Conservation (phyloP, 2,888 invertebrate species). For the Rotaria socialis region DNA sequence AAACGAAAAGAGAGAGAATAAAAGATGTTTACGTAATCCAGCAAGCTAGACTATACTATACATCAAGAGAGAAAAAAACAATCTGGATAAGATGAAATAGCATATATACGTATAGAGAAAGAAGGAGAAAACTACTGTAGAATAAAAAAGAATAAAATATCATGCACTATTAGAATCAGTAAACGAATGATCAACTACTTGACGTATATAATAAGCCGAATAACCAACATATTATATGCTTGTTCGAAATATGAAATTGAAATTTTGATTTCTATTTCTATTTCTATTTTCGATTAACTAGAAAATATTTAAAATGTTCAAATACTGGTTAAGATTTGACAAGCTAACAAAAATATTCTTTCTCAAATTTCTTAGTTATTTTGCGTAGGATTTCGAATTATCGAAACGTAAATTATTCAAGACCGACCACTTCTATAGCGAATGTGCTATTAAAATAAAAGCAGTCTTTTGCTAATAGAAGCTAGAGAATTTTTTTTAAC, state of each 20-base stretch:
- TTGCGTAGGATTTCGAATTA: neutral
- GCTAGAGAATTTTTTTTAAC: neutral
- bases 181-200: neutral
- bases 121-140: neutral
- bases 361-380: neutral
- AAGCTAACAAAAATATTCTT: neutral
- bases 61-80: neutral
- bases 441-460: neutral
- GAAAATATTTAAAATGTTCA: neutral
- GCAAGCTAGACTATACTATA: neutral
- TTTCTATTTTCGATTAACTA: too few relatives aligned
- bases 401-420: neutral
- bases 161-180: neutral
- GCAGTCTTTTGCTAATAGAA: neutral
- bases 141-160: neutral
- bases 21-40: neutral
- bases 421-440: neutral
- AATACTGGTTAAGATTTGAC: too few relatives aligned
- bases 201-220: neutral
- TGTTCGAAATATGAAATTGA: too few relatives aligned
- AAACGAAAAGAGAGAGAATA: neutral
- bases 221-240: too few relatives aligned
- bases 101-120: neutral
- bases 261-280: too few relatives aligned
- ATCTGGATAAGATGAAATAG: neutral